A percentile compares a stretch with the other conserved stretches of the same genome.
Evolutionary conservation across 37 sponge, comb jelly and placozoan species (phyloP).

Genomic region (Diacarnus erythraeanus): DNA sequence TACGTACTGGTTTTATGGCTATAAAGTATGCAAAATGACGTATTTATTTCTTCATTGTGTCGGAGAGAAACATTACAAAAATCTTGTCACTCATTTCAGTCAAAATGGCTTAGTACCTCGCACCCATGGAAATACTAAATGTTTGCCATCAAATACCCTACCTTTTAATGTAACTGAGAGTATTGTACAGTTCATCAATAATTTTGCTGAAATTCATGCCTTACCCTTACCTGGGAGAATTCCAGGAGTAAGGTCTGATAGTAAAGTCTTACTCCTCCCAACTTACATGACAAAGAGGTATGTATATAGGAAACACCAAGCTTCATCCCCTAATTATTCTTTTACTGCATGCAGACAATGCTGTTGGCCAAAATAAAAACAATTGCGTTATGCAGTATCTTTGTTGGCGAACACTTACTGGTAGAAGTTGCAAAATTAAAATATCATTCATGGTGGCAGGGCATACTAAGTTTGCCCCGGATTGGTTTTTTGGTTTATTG

Average conservation of each 20-base stretch:
- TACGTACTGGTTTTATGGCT: neutral
- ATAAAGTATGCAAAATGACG: neutral
- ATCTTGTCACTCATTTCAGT: neutral
- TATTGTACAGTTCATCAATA: neutral
- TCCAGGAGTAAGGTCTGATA: neutral
- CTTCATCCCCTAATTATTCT: too few species aligned
- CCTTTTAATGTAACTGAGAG: neutral
- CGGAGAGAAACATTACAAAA: neutral
- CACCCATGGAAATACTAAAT: too few species aligned
- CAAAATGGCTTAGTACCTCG: neutral
- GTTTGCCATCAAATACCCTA: neutral
- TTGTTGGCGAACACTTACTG: slow-evolving; percentile 31
- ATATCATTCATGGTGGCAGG: slow-evolving; percentile 44
- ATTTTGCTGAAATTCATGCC: neutral
- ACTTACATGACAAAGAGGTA: too few species aligned
- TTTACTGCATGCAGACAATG: slow-evolving; percentile 46
- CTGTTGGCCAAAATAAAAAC: slow-evolving; percentile 58
- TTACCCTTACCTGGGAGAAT: too few species aligned
- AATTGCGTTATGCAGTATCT: slow-evolving; percentile 41
- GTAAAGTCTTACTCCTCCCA: neutral
- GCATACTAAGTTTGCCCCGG: slow-evolving; percentile 53
- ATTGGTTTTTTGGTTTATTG: slow-evolving; percentile 45
- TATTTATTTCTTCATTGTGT: neutral
- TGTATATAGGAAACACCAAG: too few species aligned
- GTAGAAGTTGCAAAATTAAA: neutral